Evolutionary conservation across 2,888 invertebrate species (phyloP), one percentile per base, ranked within the genome.

Genomic region (Eupithecia vulgata): DNA sequence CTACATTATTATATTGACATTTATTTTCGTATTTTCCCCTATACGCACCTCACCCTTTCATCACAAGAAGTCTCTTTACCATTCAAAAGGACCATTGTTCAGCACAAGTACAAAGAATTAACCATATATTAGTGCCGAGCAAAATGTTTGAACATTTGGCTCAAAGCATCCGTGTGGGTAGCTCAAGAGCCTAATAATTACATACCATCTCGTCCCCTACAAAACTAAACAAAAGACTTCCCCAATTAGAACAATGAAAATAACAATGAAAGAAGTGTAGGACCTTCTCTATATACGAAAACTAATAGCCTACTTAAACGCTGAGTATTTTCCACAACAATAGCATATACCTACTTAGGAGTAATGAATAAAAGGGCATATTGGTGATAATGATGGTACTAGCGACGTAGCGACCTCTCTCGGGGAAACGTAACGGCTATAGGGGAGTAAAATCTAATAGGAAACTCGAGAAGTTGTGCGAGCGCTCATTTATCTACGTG

Each of bases 361-460:
- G 88, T 90, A 91, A 91, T 91, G 89, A 91, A 88, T 91, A 88
- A 90, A 88, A 81, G 83, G 79, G 76, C 81, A 86, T 86, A 85
- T 84, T 87, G 88, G 85, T 86, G 84, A 87, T 91, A 92, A 92
- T 91, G 90, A 90, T 88, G 87, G 90, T 87, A 86, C 59, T 70
- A 83, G 82, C 84, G 85, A 83, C 83, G 52, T 57, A 57, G 57
- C 57, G 57, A 57, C 57, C 57, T 57, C 81, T 84, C 84, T 85
- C 88, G 84, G 87, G 81, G 89, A 88, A 86, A 80, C 83, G 83
- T 89, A 89, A 90, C 84, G 84, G 87, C 87, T 87, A 86, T 91
- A 85, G 88, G 86, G 81, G 82, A 88, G 91, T 92, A 91, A 92
- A 92, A 92, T 91, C 89, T 91, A 91, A 93, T 91, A 88, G 90